Percentiles rank a stretch among this genome's conserved stretches.
Conservation (phyloP, 2,113 vertebrate species). For the Ciconia stormi region DNA sequence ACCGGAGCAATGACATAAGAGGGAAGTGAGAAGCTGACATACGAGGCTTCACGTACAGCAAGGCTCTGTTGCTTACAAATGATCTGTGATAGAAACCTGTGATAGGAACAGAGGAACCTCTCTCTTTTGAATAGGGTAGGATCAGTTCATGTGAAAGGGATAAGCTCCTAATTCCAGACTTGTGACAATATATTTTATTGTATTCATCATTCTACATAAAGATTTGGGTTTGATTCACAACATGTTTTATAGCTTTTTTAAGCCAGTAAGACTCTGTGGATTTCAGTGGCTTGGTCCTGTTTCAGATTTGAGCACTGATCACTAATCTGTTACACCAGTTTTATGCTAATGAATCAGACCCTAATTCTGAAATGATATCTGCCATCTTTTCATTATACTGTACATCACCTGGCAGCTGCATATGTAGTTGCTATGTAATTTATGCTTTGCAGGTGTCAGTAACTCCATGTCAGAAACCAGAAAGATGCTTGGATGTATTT, state of each 20-base stretch:
- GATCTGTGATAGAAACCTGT: neutral
- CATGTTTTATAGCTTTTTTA: neutral
- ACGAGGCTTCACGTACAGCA: fast-evolving
- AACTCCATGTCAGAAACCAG: conserved; percentile 62
- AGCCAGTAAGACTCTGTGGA: neutral
- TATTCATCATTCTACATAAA: neutral
- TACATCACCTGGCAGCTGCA: conserved; percentile 41
- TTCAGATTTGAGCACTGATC: neutral
- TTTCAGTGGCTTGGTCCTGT: neutral
- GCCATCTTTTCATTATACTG: conserved; percentile 29
- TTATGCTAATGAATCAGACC: neutral
- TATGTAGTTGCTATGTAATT: conserved; percentile 44
- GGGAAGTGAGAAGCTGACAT: neutral
- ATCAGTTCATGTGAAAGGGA: neutral
- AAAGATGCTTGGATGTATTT: conserved; percentile 69
- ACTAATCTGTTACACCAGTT: neutral
- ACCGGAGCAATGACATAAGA: neutral
- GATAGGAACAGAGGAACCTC: neutral
- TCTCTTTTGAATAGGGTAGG: neutral
- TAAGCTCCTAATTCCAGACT: neutral
- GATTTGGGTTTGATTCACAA: neutral
- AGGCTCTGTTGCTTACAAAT: neutral
- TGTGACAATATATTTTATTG: neutral
- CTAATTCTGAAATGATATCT: neutral
- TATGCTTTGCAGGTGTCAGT: conserved; percentile 68